Base-by-base conservation (phyloP, 2,113 vertebrate genomes). In the Pleuronectes platessa region DNA sequence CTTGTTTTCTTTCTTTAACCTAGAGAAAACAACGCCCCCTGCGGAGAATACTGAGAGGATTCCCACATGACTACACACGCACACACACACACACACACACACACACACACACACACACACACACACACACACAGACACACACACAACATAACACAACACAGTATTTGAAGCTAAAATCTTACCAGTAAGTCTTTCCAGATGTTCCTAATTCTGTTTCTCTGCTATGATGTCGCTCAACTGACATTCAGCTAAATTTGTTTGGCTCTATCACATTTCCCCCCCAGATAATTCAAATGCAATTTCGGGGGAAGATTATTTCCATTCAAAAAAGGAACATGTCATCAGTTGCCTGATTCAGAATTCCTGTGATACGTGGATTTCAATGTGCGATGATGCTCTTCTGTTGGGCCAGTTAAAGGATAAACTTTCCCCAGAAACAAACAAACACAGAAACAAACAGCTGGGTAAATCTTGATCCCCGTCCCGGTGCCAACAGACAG, bases 141-240 rank as follows among this genome's bases (percentile, higher is more conserved):
- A 42, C 72, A 61, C 68, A 54, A 68, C 77, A 78, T 74, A 77
- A 20, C 6, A 68, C 1, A 9, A 37, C 64, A 73, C 76, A 68
- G 63, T 15, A 68, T 81, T 68, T 74, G 26, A 66, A 73, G 82
- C 69, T 37, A 62, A 68, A 85, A 54, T 59, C 76, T 79, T 78
- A 66, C 35, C 63, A 67, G 65, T 85, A 93, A 94, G 74, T 55
- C 83, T 89, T 94, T 91, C 92, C 93, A 95, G 93, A 94, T 95
- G 93, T 92, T 77, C 51, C 40, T 21, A 85, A 78, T 86, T 90
- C 77, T 71, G 65, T 86, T 87, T 78, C 42, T 71, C 5, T 56
- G 54, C 8, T 2, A 55, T 12, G n/a, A 23, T 55, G 54, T 20
- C 4, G 61, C 71, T 2, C 51, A 1, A 26, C 23, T 15, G 20